Conservation (phyloP, 2,888 invertebrate species). For the Orchesellides sinensis region DNA sequence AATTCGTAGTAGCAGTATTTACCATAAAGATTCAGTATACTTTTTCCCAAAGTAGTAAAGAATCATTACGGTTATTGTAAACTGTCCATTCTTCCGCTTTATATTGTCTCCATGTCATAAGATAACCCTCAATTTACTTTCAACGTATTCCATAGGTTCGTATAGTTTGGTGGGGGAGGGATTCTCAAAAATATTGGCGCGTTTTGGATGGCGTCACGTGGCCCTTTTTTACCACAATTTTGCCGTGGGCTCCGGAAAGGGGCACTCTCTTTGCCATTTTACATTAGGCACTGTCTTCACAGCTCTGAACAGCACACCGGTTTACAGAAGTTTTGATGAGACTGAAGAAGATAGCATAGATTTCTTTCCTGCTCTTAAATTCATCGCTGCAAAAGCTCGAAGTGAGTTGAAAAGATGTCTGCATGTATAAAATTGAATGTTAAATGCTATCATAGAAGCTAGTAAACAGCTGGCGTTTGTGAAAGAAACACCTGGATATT, state of each 20-base stretch:
- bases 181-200: conserved; percentile 83
- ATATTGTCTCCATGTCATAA: no score
- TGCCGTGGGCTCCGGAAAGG: conserved; percentile 78
- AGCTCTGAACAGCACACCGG: conserved; percentile 78
- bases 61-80: no score
- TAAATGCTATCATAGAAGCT: no score
- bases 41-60: no score
- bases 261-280: conserved; percentile 88
- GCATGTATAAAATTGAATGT: no score
- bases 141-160: conserved; percentile 67
- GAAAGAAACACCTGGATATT: no score
- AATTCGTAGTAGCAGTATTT: no score
- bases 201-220: conserved; percentile 85
- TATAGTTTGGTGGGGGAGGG: conserved; percentile 79
- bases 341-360: conserved; percentile 80
- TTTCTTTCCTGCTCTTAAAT: conserved; percentile 81
- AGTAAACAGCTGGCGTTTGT: no score
- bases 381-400: conserved; percentile 82
- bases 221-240: conserved; percentile 87
- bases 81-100: no score
- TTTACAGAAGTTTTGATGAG: conserved; percentile 82
- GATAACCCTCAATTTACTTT: neutral
- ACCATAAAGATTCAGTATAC: no score
- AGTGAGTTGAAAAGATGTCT: conserved; percentile 81
- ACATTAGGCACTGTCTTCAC: conserved; percentile 84